phyloP scores from a whole-genome alignment of 2,113 vertebrate genomes.

The Cervus canadensis region DNA sequence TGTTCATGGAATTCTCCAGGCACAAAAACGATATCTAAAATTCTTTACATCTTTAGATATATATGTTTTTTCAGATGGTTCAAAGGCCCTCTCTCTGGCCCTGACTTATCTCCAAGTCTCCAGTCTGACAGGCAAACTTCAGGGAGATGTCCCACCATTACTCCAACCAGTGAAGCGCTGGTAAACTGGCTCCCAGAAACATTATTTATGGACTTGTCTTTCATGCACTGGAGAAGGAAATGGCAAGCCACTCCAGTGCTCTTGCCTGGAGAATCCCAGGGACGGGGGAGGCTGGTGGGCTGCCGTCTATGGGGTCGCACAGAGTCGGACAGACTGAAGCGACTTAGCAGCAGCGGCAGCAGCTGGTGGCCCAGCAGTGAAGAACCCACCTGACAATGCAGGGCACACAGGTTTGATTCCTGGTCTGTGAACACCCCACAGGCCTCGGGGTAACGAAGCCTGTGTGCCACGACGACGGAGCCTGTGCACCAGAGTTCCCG shows the following conservation, averaged over 20 bases:
- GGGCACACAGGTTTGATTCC: not conserved
- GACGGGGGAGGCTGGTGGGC: too few species aligned
- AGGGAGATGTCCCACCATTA: not conserved
- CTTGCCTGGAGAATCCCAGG: too few species aligned
- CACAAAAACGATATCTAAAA: not conserved
- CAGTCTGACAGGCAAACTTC: not conserved
- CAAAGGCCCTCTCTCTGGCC: not conserved
- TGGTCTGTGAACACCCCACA: not conserved
- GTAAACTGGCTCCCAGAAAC: not conserved
- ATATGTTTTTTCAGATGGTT: not conserved
- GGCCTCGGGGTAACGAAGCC: not conserved
- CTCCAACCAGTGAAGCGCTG: not conserved
- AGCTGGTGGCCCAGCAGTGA: not conserved
- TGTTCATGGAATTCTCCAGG: not conserved
- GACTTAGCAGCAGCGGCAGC: too few species aligned
- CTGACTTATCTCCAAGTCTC: not conserved
- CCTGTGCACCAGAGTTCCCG: fast-evolving
- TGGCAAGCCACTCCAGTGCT: too few species aligned
- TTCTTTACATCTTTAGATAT: not conserved
- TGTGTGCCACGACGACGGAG: not conserved
- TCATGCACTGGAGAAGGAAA: too few species aligned
- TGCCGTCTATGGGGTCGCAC: too few species aligned
- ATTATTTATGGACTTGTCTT: not conserved
- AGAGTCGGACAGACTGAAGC: too few species aligned
- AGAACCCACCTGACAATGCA: not conserved